These are phyloP conservation scores for Alectura lathami DNA, from an alignment of 2,113 vertebrate species.

Conservation along the genomic window DNA sequence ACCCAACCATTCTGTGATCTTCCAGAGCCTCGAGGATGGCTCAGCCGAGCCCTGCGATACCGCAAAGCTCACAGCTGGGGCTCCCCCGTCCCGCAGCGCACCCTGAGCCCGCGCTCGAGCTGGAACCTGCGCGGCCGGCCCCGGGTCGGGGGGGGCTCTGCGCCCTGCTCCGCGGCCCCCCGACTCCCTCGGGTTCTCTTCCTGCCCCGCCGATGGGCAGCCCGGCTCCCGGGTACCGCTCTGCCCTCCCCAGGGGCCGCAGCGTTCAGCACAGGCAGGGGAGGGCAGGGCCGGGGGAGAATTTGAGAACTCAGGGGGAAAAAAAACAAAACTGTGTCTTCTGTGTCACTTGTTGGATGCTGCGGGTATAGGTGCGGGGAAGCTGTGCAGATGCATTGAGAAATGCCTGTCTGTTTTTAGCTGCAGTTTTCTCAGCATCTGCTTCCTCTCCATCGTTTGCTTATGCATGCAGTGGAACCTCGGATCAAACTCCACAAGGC, in stretches of 20 bases:
- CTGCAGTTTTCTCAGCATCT: constrained; percentile 1
- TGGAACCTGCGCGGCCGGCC: too few relatives aligned
- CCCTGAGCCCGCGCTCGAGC: neutral
- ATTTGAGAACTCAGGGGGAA: too few relatives aligned
- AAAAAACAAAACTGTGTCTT: too few relatives aligned
- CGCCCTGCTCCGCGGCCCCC: constrained; percentile 41
- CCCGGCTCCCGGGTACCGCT: constrained; percentile 61
- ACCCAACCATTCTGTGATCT: too few relatives aligned
- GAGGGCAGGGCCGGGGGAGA: too few relatives aligned
- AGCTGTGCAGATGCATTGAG: neutral
- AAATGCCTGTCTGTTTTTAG: neutral
- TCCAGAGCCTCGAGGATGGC: too few relatives aligned
- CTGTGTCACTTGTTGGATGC: too few relatives aligned
- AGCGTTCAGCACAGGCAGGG: too few relatives aligned
- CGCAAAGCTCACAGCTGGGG: too few relatives aligned
- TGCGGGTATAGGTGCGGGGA: neutral
- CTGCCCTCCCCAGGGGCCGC: neutral
- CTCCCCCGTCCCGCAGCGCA: accelerated
- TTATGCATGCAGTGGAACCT: neutral
- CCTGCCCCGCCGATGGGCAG: constrained; percentile 53
- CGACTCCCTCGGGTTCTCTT: constrained; percentile 66
- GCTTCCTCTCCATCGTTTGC: constrained; percentile 8
- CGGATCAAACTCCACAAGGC: neutral
- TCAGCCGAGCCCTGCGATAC: too few relatives aligned
- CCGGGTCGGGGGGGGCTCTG: constrained; percentile 67